These are phyloP conservation scores for Drosophila melanica DNA, from an alignment of 1,140 invertebrate genomes.

Conservation along the genomic window DNA sequence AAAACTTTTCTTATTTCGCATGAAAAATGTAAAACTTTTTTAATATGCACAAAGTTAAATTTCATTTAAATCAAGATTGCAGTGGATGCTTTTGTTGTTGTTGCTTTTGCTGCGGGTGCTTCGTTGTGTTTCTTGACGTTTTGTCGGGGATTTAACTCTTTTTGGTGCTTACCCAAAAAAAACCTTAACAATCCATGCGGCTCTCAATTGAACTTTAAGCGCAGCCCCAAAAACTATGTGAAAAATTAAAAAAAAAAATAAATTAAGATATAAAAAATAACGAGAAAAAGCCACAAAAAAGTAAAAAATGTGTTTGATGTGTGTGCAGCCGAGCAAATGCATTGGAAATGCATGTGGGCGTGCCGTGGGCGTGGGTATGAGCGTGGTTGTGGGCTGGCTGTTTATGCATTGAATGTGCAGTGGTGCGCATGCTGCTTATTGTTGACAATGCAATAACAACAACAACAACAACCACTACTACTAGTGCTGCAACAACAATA, in stretches of 20 bases:
- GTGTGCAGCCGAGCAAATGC: slow-evolving; percentile 46
- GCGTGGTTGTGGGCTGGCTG: neutral
- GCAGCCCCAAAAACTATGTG: slow-evolving; percentile 13
- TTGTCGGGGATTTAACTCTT: slow-evolving; percentile 40
- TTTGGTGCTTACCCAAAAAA: slow-evolving; percentile 6
- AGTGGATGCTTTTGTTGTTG: slow-evolving; percentile 34
- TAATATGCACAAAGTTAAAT: slow-evolving; percentile 78
- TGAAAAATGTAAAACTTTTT: slow-evolving; percentile 79
- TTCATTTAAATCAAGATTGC: slow-evolving; percentile 78
- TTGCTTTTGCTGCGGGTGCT: slow-evolving; percentile 8
- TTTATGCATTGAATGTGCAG: slow-evolving; percentile 43
- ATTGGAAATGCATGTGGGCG: slow-evolving; percentile 27
- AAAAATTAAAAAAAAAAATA: slow-evolving; percentile 5
- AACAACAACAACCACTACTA: slow-evolving; percentile 29
- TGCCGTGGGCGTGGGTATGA: neutral
- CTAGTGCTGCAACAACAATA: slow-evolving; percentile 33
- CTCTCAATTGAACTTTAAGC: slow-evolving; percentile 38
- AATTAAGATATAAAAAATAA: neutral
- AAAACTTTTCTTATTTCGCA: slow-evolving; percentile 79
- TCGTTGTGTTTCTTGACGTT: slow-evolving; percentile 8
- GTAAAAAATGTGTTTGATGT: slow-evolving; percentile 38
- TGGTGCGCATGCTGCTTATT: slow-evolving; percentile 39
- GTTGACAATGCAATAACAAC: slow-evolving; percentile 55
- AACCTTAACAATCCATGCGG: neutral
- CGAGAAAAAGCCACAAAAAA: neutral